These are phyloP conservation scores for Pyralis farinalis DNA, from an alignment of 2,888 invertebrate genomes.

Conservation along the genomic window DNA sequence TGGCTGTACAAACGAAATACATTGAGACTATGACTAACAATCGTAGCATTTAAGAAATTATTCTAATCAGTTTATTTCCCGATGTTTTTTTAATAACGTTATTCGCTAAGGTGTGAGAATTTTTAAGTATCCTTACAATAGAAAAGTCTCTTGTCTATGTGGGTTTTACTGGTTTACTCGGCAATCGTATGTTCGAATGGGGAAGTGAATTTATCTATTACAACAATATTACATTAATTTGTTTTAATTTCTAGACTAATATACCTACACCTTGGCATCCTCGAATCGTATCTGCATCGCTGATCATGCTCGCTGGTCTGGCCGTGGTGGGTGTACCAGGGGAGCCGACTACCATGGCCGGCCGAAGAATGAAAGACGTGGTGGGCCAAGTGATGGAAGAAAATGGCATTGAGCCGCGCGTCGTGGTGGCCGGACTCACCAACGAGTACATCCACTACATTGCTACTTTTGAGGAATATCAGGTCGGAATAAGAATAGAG, in stretches of 20 bases:
- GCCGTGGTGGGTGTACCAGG: conserved; percentile 89
- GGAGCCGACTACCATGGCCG: conserved; percentile 94
- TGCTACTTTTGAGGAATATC: conserved; percentile 90
- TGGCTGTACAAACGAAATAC: no score
- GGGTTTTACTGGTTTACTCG: no score
- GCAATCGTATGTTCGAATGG: no score
- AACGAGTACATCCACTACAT: conserved; percentile 93
- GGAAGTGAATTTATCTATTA: no score
- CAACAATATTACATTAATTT: no score
- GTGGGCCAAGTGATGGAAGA: conserved; percentile 58
- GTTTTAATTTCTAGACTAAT: conserved; percentile 47
- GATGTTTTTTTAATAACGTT: no score
- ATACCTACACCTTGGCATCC: conserved; percentile 92
- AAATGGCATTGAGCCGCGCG: conserved; percentile 59
- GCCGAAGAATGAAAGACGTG: conserved; percentile 82
- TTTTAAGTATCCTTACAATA: no score
- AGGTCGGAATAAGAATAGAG: conserved; percentile 81
- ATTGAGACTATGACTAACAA: no score
- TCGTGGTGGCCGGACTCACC: conserved; percentile 88
- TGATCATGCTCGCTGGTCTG: conserved; percentile 85
- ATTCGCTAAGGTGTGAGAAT: no score
- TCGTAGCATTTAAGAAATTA: no score
- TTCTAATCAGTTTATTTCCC: no score
- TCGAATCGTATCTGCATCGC: conserved; percentile 85
- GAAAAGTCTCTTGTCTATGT: no score